phyloP scores from a whole-genome alignment of 2,797 vertebrate species.

The Acanthurus tractus region DNA sequence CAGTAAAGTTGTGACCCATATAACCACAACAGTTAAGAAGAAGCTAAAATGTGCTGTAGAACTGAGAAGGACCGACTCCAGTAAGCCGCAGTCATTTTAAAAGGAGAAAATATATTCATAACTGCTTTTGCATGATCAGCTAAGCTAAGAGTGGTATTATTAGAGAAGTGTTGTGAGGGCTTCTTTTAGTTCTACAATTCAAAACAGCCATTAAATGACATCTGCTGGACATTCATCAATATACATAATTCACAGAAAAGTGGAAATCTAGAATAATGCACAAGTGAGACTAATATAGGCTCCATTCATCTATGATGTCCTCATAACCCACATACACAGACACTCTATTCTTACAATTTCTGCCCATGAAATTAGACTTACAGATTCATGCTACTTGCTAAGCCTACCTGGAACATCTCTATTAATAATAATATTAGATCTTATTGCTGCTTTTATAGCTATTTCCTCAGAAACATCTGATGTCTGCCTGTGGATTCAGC shows the following conservation, averaged over 20 bases:
- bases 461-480: background rate
- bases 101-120: slow-evolving; percentile 56
- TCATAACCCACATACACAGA: slow-evolving; percentile 4
- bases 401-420: background rate
- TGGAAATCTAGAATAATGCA: slow-evolving; percentile 28
- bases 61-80: too few relatives aligned
- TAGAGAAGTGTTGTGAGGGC: slow-evolving; percentile 28
- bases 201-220: slow-evolving; percentile 37
- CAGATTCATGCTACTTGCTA: background rate
- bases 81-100: slow-evolving; percentile 53
- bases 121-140: slow-evolving; percentile 35
- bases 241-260: slow-evolving; percentile 22
- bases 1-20: too few relatives aligned
- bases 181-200: slow-evolving; percentile 38
- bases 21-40: too few relatives aligned
- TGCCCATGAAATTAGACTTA: background rate
- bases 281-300: slow-evolving; percentile 1
- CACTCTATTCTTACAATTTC: background rate
- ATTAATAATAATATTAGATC: background rate
- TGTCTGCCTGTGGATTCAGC: slow-evolving; percentile 10
- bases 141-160: slow-evolving; percentile 30
- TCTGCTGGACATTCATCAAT: too few relatives aligned
- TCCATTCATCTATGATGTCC: slow-evolving; percentile 6
- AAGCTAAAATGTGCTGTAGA: too few relatives aligned
- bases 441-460: background rate